Evolutionary conservation across 1,140 invertebrate genomes (phyloP), one percentile per base, ranked within the genome.

Genomic region (Condylostylus longicornis): DNA sequence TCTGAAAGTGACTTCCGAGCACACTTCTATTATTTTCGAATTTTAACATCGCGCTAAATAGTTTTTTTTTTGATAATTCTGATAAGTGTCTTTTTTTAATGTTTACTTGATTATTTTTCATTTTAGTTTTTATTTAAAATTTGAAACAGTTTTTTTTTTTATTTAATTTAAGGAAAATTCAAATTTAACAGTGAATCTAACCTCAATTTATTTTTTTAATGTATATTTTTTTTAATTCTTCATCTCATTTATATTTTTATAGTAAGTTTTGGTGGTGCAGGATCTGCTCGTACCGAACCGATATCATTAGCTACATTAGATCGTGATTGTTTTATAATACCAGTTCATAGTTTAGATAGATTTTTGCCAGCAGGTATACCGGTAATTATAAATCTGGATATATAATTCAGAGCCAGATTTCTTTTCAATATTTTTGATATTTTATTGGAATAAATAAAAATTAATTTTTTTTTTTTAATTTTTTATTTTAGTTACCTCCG

Each of bases 281-380:
- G 46, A 33, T 44, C 48, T 7, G 51, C 65, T 33, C 50, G 72
- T 50, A 63, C 72, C 2, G 74, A 79, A 48, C 75, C 78, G 14
- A 72, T 79, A 32, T 79, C 77, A 2, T 65, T 86, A 46, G 75
- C 80, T 14, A 81, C 77, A 1, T 61, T 86, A 39, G 79, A 86
- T 57, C 68, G 77, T 51, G 84, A 88, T 63, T 88, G 82, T 61
- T 87, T 88, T 61, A 86, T 88, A 53, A 87, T 88, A 62, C 83
- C 84, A 9, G 74, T 86, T 9, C 80, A 84, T 40, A 82, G 80
- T 50, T 66, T 87, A 41, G 79, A 83, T 59, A 68, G 82, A 41
- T 87, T 87, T 63, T 68, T 87, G 47, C 83, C 83, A 42, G 82
- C 80, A 35, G 84, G 82, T 49, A 79, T 88, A 36, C 81, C 82